A percentile compares a stretch with the other conserved stretches of the same genome.
Conservation (phyloP, 2,888 invertebrate genomes). For the Hedychridium roseum region DNA sequence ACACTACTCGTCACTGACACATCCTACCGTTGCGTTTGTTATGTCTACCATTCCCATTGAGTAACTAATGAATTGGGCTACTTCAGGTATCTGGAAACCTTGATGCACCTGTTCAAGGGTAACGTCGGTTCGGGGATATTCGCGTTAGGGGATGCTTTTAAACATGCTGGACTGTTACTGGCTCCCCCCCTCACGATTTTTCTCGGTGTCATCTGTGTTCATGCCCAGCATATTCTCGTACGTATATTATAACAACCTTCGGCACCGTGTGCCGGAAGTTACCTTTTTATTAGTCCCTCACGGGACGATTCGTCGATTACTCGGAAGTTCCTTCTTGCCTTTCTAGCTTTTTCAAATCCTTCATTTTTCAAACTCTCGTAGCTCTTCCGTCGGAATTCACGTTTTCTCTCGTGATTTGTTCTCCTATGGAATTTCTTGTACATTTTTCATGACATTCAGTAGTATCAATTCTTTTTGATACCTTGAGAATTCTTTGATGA, state of each 20-base stretch:
- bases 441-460: too few species aligned
- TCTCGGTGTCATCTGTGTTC: slow-evolving; percentile 86
- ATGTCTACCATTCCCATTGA: neutral
- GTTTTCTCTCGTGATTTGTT: too few species aligned
- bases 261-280: too few species aligned
- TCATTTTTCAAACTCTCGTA: too few species aligned
- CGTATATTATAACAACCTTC: too few species aligned
- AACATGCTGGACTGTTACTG: slow-evolving; percentile 87
- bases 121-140: slow-evolving; percentile 96
- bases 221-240: slow-evolving; percentile 92
- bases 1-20: too few species aligned
- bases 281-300: neutral
- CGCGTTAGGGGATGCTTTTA: slow-evolving; percentile 95
- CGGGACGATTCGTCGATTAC: neutral
- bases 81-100: slow-evolving; percentile 82
- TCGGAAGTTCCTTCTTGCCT: too few species aligned
- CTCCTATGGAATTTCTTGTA: too few species aligned
- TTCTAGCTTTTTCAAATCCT: too few species aligned
- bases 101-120: slow-evolving; percentile 93
- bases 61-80: slow-evolving; percentile 21
- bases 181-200: slow-evolving; percentile 80
- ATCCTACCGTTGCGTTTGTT: too few species aligned
- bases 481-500: neutral
- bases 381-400: too few species aligned
- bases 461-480: too few species aligned